Percentiles rank a stretch among this genome's conserved stretches.
phyloP scores from a whole-genome alignment of 2,888 invertebrate genomes.

The Tipula unca region DNA sequence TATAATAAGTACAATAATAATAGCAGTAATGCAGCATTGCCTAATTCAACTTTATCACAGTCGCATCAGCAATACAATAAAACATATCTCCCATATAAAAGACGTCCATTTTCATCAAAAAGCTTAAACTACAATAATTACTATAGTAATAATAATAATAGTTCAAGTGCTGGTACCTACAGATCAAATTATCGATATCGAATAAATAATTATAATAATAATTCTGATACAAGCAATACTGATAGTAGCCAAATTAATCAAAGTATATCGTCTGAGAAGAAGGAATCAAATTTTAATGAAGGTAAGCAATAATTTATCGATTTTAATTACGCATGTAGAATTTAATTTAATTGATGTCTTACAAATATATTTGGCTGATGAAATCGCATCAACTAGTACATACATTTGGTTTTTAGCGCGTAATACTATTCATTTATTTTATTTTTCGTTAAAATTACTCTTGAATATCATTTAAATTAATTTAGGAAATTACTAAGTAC shows the following conservation, averaged over 20 bases:
- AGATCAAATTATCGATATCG: conserved; percentile 16
- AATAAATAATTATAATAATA: conserved; percentile 16
- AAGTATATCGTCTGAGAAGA: neutral
- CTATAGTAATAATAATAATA: neutral
- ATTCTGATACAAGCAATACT: neutral
- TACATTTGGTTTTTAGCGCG: conserved; percentile 26
- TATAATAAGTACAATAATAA: neutral
- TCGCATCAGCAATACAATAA: neutral
- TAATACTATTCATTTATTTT: conserved; percentile 20
- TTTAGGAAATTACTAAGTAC: neutral
- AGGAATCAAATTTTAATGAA: conserved; percentile 17
- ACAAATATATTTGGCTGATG: conserved; percentile 9
- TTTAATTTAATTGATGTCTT: neutral
- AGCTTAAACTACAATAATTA: conserved; percentile 8
- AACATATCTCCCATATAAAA: conserved; percentile 14
- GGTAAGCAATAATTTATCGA: neutral
- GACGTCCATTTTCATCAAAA: conserved; percentile 2
- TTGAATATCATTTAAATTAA: neutral
- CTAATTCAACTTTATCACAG: neutral
- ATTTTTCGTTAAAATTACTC: neutral
- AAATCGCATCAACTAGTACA: conserved; percentile 23
- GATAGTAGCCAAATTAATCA: neutral
- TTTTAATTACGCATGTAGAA: neutral
- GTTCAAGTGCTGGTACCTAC: neutral
- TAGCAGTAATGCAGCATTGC: neutral